phyloP scores from a whole-genome alignment of 2,888 invertebrate species.

The Lottia gigantea region DNA sequence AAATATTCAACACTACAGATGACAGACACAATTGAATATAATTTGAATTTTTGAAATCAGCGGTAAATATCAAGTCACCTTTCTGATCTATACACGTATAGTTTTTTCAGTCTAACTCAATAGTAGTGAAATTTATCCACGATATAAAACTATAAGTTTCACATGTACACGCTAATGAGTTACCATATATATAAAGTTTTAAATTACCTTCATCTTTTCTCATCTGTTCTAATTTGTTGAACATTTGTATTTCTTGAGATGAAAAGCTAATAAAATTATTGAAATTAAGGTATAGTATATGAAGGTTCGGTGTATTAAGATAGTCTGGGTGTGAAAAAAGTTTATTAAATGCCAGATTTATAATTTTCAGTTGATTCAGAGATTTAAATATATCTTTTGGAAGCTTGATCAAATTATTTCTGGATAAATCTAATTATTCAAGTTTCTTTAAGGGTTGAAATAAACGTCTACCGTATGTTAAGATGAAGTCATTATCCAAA shows the following conservation, averaged over 20 bases:
- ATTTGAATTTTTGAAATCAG: background rate
- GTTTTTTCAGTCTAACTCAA: background rate
- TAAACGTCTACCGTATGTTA: background rate
- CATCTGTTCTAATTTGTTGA: background rate
- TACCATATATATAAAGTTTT: background rate
- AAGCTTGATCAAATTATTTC: background rate
- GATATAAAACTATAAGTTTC: background rate
- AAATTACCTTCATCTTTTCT: background rate
- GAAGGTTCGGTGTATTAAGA: background rate
- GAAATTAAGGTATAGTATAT: background rate
- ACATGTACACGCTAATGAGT: conserved; percentile 3
- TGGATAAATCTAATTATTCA: background rate
- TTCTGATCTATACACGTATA: background rate
- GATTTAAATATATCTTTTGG: background rate
- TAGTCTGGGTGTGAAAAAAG: background rate
- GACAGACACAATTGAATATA: background rate
- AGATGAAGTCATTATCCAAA: background rate
- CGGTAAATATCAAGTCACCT: background rate
- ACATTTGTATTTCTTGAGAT: background rate
- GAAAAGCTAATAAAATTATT: background rate
- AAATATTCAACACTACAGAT: background rate
- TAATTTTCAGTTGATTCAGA: background rate
- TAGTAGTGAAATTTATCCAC: background rate
- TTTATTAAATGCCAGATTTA: background rate
- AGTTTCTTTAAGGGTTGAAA: background rate